These are phyloP conservation scores for Pipistrellus pipistrellus DNA, from an alignment of 2,797 vertebrate genomes.

Conservation along the genomic window DNA sequence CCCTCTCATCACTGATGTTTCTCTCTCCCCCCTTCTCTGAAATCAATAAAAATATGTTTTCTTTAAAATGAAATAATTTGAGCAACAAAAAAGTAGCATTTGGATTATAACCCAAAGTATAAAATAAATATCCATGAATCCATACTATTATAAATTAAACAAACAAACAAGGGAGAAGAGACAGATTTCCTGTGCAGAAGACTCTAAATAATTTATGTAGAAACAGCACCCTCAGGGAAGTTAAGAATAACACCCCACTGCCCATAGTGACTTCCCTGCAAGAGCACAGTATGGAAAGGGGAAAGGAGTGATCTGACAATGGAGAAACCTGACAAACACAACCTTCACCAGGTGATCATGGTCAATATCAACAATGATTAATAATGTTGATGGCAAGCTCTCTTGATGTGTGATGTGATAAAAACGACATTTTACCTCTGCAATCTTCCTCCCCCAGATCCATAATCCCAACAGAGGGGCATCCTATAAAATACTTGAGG, in stretches of 20 bases:
- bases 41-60: too few species aligned
- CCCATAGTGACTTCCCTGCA: conserved; percentile 18
- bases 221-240: background rate
- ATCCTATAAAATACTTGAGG: conserved; percentile 17
- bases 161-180: background rate
- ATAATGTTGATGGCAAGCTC: background rate
- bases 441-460: background rate
- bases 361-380: background rate
- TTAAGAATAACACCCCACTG: background rate
- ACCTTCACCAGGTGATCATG: background rate
- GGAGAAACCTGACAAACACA: conserved; percentile 8
- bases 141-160: background rate
- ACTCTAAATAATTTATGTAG: background rate
- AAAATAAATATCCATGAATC: background rate
- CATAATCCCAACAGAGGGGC: background rate
- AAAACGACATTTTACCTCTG: conserved; percentile 51
- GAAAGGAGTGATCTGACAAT: background rate
- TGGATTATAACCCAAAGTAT: conserved; percentile 2
- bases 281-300: background rate
- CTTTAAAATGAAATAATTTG: background rate
- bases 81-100: background rate
- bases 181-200: background rate
- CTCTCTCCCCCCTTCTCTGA: too few species aligned
- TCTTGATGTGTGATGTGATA: background rate
- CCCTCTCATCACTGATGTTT: too few species aligned